Percentiles rank a stretch among this genome's conserved stretches.
Conservation (phyloP, 2,888 invertebrate species). For the Psylliodes chrysocephalus region DNA sequence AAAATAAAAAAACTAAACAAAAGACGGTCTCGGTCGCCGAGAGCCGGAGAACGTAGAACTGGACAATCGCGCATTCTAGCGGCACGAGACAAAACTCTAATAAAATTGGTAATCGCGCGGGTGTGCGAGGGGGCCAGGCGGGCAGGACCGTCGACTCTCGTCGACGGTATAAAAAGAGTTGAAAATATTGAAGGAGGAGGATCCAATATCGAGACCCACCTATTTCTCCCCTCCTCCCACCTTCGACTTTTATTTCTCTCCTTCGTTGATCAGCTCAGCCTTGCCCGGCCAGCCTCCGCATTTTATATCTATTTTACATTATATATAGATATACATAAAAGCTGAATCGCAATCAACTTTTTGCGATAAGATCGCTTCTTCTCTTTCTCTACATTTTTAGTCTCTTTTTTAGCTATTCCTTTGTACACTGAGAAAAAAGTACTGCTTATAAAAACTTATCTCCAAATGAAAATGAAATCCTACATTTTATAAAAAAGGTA, state of each 20-base stretch:
- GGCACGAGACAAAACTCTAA: slow-evolving; percentile 58
- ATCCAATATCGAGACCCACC: slow-evolving; percentile 60
- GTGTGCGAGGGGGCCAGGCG: slow-evolving; percentile 42
- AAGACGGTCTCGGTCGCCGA: slow-evolving; percentile 41
- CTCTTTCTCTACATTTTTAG: neutral
- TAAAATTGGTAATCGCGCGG: slow-evolving; percentile 59
- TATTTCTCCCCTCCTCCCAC: slow-evolving; percentile 56
- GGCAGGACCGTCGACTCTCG: slow-evolving; percentile 36
- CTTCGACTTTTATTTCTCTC: slow-evolving; percentile 47
- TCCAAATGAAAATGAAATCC: too few species aligned
- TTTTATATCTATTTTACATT: slow-evolving; percentile 48
- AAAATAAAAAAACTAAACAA: slow-evolving; percentile 31
- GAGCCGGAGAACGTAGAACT: slow-evolving; percentile 31
- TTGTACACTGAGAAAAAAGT: slow-evolving; percentile 4
- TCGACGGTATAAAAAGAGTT: slow-evolving; percentile 54
- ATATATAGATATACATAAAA: slow-evolving; percentile 31
- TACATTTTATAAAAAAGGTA: too few species aligned
- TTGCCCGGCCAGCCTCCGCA: slow-evolving; percentile 53
- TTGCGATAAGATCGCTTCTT: slow-evolving; percentile 21
- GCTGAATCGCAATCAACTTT: slow-evolving; percentile 23
- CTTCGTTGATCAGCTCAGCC: slow-evolving; percentile 42
- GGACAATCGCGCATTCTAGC: slow-evolving; percentile 46
- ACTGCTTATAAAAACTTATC: too few species aligned
- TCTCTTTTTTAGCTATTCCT: neutral
- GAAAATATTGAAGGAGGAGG: slow-evolving; percentile 59